A percentile compares a stretch with the other conserved stretches of the same genome.
phyloP scores from a whole-genome alignment of 2,113 vertebrate genomes.

The Falcunculus frontatus region DNA sequence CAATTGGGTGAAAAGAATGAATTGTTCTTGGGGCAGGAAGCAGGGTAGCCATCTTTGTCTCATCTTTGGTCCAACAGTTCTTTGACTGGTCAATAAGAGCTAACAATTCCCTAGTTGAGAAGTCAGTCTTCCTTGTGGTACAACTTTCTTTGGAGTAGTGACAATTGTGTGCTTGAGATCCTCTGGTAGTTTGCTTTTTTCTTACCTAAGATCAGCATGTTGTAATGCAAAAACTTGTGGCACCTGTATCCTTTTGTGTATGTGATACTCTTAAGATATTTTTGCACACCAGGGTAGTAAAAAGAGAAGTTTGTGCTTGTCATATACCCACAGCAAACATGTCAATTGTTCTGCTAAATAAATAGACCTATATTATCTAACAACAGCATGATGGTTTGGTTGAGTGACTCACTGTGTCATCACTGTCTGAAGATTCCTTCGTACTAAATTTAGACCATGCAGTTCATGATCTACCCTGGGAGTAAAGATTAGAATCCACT shows the following conservation, averaged over 20 bases:
- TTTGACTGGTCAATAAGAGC: not conserved
- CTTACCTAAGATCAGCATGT: not conserved
- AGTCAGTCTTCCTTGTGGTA: not conserved
- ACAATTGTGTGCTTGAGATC: not conserved
- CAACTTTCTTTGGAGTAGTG: not conserved
- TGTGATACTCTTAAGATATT: not conserved
- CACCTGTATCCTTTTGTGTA: not conserved
- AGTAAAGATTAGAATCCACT: conserved; percentile 41
- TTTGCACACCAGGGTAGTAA: not conserved
- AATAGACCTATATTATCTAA: conserved; percentile 4
- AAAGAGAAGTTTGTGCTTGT: not conserved
- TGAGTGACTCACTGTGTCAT: conserved; percentile 4
- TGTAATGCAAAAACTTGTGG: not conserved
- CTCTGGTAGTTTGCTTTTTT: not conserved
- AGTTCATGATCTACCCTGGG: not conserved
- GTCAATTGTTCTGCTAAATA: not conserved
- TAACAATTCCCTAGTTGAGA: fast-evolving
- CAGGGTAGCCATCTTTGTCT: not conserved
- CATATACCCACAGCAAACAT: not conserved
- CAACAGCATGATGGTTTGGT: not conserved
- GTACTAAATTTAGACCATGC: conserved; percentile 14
- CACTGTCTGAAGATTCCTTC: conserved; percentile 24
- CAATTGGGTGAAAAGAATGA: not conserved
- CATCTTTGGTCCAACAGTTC: not conserved
- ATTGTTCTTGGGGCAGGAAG: not conserved